phyloP scores from a whole-genome alignment of 2,797 vertebrate species.

The Sparidentex hasta region DNA sequence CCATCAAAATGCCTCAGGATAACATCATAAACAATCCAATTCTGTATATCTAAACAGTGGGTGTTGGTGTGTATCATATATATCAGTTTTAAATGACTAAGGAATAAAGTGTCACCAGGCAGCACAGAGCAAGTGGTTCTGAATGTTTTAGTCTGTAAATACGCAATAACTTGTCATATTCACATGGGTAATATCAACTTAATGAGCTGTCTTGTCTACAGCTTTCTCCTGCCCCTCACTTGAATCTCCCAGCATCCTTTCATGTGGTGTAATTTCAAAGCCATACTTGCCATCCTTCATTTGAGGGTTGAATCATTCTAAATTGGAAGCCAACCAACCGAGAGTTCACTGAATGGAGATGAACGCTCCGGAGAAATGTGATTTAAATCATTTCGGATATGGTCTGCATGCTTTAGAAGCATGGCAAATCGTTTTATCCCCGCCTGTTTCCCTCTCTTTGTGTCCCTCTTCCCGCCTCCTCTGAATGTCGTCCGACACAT shows the following conservation, averaged over 20 bases:
- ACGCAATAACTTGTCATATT: slow-evolving; percentile 18
- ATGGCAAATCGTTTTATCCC: slow-evolving; percentile 15
- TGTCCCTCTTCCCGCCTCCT: slow-evolving; percentile 2
- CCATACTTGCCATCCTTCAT: slow-evolving; percentile 47
- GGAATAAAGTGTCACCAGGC: not conserved
- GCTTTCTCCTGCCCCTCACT: slow-evolving; percentile 14
- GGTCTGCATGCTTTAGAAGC: slow-evolving; percentile 35
- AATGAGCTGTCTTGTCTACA: slow-evolving; percentile 39
- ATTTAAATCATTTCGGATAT: slow-evolving; percentile 60
- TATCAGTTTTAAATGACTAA: not conserved
- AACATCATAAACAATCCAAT: not conserved
- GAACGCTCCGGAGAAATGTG: slow-evolving; percentile 54
- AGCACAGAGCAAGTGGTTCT: not conserved
- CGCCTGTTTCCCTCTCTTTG: slow-evolving; percentile 4
- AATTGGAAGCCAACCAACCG: slow-evolving; percentile 62
- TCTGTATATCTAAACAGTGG: slow-evolving; percentile 3
- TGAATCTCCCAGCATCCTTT: slow-evolving; percentile 20
- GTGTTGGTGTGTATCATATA: not conserved
- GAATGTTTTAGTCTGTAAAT: slow-evolving; percentile 21
- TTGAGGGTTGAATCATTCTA: slow-evolving; percentile 56
- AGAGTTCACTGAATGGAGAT: slow-evolving; percentile 49
- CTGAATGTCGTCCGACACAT: slow-evolving; percentile 12
- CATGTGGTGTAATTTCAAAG: slow-evolving; percentile 36
- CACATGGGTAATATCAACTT: not conserved
- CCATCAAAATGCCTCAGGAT: not conserved